phyloP scores from a whole-genome alignment of 2,888 invertebrate species.

The Furcula furcula region DNA sequence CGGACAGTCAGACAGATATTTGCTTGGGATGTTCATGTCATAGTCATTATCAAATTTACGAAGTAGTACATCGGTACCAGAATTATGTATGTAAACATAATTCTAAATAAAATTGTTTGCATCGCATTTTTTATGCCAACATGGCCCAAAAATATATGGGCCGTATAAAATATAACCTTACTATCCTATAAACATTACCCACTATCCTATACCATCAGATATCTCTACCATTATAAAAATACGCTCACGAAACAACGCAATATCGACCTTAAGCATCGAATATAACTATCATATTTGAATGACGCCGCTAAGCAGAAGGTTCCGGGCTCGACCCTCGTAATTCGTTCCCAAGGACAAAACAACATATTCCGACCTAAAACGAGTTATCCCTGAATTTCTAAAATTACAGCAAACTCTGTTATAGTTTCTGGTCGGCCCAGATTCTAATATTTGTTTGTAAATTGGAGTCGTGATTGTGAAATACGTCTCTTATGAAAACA shows the following conservation, averaged over 20 bases:
- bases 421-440: constrained; percentile 27
- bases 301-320: constrained; percentile 3
- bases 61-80: too few species aligned
- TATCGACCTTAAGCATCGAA: constrained; percentile 5
- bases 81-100: too few species aligned
- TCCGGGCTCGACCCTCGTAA: constrained; percentile 38
- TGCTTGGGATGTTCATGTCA: too few species aligned
- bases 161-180: neutral
- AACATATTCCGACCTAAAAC: constrained; percentile 39
- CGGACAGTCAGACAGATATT: too few species aligned
- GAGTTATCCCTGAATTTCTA: constrained; percentile 36
- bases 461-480: neutral
- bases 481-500: too few species aligned
- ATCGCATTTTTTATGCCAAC: too few species aligned
- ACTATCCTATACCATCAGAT: neutral
- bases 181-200: neutral
- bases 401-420: constrained; percentile 39
- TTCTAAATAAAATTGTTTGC: too few species aligned
- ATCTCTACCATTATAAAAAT: constrained; percentile 1
- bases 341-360: constrained; percentile 44
- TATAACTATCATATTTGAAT: constrained; percentile 9
- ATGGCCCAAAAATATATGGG: too few species aligned
- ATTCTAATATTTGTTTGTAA: constrained; percentile 8
- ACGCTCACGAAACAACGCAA: constrained; percentile 1
- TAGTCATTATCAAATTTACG: too few species aligned